A percentile compares a stretch with the other conserved stretches of the same genome.
Evolutionary conservation across 2,797 vertebrate genomes (phyloP).

Genomic region (Telmatherina bonti): DNA sequence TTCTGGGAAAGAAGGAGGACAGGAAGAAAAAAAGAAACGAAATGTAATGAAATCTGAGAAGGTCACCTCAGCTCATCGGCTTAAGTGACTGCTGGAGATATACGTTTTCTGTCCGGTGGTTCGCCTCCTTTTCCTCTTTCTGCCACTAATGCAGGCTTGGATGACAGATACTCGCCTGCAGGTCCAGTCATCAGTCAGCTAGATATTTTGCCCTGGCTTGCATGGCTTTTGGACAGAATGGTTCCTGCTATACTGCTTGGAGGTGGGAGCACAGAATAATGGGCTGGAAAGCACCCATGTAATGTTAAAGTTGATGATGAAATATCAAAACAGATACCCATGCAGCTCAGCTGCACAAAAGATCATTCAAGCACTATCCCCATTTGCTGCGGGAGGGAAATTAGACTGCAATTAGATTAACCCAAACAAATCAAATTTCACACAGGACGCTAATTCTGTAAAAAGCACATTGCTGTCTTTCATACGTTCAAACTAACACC

Average conservation of each 20-base stretch:
- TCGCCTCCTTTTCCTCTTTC: conserved; percentile 1
- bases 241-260: conserved; percentile 41
- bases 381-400: conserved; percentile 49
- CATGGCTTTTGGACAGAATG: conserved; percentile 43
- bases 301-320: conserved; percentile 16
- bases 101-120: conserved; percentile 46
- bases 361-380: conserved; percentile 16
- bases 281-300: conserved; percentile 37
- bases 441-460: conserved; percentile 50
- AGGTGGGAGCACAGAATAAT: conserved; percentile 46
- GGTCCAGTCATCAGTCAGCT: conserved; percentile 38
- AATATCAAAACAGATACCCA: conserved; percentile 25
- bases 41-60: conserved; percentile 76
- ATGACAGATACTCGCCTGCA: conserved; percentile 53
- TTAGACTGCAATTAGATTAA: conserved; percentile 47
- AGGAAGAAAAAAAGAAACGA: conserved; percentile 21
- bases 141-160: conserved; percentile 20
- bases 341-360: not conserved
- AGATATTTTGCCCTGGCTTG: conserved; percentile 34
- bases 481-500: conserved; percentile 13
- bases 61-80: conserved; percentile 71
- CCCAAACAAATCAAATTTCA: conserved; percentile 65
- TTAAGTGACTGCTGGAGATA: conserved; percentile 63
- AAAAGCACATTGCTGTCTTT: conserved; percentile 38
- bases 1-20: conserved; percentile 64